phyloP scores from a whole-genome alignment of 2,888 invertebrate species.

The Sphaerophoria taeniata region DNA sequence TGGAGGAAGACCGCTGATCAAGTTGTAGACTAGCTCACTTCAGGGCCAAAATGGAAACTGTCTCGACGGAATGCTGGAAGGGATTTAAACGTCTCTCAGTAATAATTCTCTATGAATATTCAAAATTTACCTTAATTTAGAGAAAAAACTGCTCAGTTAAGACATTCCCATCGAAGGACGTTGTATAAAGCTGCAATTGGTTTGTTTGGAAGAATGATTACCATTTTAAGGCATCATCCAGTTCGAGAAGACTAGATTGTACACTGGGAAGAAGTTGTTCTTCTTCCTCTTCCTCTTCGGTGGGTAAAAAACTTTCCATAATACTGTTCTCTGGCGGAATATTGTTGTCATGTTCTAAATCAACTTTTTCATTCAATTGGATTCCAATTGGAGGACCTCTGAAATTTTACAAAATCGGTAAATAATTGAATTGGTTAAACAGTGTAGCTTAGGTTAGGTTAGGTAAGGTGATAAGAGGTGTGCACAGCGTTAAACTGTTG shows the following conservation, averaged over 20 bases:
- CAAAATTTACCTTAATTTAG: neutral
- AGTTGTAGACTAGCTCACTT: slow-evolving; percentile 66
- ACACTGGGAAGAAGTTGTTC: slow-evolving; percentile 66
- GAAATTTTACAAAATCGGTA: neutral
- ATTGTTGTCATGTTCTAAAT: slow-evolving; percentile 51
- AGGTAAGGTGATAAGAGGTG: too few species aligned
- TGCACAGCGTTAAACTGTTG: neutral
- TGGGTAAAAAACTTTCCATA: slow-evolving; percentile 68
- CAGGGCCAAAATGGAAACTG: slow-evolving; percentile 49
- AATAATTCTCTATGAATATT: too few species aligned
- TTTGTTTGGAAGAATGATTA: slow-evolving; percentile 40
- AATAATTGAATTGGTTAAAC: neutral
- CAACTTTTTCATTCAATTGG: slow-evolving; percentile 70
- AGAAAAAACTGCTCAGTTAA: neutral
- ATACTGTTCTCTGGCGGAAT: slow-evolving; percentile 66
- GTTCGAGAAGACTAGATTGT: slow-evolving; percentile 72
- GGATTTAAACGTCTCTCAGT: neutral
- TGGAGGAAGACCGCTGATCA: slow-evolving; percentile 68
- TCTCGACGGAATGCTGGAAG: slow-evolving; percentile 57
- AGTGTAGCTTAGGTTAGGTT: too few species aligned
- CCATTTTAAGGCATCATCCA: slow-evolving; percentile 66
- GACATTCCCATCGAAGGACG: slow-evolving; percentile 17
- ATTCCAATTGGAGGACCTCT: slow-evolving; percentile 66
- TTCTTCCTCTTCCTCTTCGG: slow-evolving; percentile 61
- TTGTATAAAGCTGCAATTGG: slow-evolving; percentile 58